Conservation (phyloP, 2,113 vertebrate species). For the Litocranius walleri region DNA sequence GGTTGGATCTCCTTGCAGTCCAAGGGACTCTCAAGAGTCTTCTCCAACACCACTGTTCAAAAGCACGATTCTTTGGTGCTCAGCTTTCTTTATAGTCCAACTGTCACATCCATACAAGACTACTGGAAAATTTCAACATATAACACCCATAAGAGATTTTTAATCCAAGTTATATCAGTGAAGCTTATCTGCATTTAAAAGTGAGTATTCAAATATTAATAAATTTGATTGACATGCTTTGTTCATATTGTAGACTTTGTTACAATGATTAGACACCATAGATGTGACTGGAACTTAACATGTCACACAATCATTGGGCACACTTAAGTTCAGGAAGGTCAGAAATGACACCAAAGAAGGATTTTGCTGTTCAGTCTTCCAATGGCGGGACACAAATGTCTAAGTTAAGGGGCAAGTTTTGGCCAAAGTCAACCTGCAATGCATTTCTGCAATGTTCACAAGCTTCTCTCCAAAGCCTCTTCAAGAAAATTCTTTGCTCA, state of each 20-base stretch:
- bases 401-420: background rate
- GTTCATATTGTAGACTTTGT: background rate
- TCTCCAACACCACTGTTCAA: background rate
- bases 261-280: background rate
- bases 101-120: background rate
- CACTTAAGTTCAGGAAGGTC: background rate
- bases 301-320: background rate
- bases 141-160: background rate
- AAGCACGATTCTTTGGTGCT: rapidly evolving
- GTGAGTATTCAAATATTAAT: background rate
- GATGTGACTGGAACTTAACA: background rate
- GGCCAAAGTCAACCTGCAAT: background rate
- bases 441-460: background rate
- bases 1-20: background rate
- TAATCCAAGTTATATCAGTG: background rate
- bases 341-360: background rate
- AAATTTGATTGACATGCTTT: background rate
- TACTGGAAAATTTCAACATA: background rate
- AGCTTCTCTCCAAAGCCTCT: background rate
- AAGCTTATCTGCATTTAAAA: background rate
- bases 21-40: background rate
- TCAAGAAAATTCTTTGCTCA: background rate
- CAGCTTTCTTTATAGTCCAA: background rate
- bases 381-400: background rate
- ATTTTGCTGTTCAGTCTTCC: background rate